Evolutionary conservation across 2,888 invertebrate species (phyloP), one percentile per base, ranked within the genome.

Genomic region (Acronicta leporina): DNA sequence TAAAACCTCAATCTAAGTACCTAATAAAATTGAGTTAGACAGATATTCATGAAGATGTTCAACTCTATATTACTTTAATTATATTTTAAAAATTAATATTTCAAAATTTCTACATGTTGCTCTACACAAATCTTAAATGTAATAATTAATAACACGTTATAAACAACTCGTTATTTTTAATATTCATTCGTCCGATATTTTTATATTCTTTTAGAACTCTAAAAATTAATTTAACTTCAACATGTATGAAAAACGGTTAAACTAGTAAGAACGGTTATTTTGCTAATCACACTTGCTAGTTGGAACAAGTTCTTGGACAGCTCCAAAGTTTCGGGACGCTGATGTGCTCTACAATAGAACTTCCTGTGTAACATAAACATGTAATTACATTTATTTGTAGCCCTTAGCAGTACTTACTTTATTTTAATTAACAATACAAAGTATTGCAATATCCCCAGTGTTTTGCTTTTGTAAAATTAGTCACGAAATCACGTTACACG

Each of bases 261-360:
- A 25, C 6, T 46, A 55, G 38, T 16, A 47, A 33, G 27, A 54
- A 66, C 16, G 15, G 41, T 67, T 72, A 40, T 55, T 62, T 47
- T 38, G 41, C 35, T 69, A 69, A 73, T 67, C 56, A 48, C 62
- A 42, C 25, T 60, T 61, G 61, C 54, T 40, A 58, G 10, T 68
- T 63, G 13, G 14, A 9, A 52, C 51, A 54, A 73, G 68, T 63
- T 73, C 30, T 52, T 33, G 51, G 49, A 25, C 45, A 38, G 44
- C 13, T 49, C 33, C 44, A 35, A 73, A 69, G 73, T 69, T 69
- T 62, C 43, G 68, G 54, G 51, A 54, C 68, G 61, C 68, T 72
- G 72, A 72, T 72, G 66, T 71, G 60, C 54, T 60, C 48, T 41
- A 61, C 60, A 72, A 49, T 68, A 52, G 40, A 68, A 70, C 48